Percentiles rank a stretch among this genome's conserved stretches.
Evolutionary conservation across 1,140 invertebrate species (phyloP).

Genomic region (Formica selysi): DNA sequence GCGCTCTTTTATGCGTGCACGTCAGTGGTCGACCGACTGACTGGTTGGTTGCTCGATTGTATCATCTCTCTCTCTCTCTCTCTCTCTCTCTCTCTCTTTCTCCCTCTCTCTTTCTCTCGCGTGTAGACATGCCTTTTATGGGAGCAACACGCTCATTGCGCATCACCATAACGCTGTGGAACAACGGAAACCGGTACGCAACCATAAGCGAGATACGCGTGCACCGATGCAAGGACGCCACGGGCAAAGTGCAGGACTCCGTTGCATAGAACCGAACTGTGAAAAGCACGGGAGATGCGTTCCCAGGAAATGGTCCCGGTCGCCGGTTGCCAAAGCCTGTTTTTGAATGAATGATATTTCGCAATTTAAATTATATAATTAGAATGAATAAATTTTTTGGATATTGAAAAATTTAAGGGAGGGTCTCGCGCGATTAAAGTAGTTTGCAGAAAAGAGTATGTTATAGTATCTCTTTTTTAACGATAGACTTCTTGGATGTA

Average conservation of each 20-base stretch:
- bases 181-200: slow-evolving; percentile 72
- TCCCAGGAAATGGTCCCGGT: slow-evolving; percentile 53
- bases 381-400: slow-evolving; percentile 1
- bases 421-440: neutral
- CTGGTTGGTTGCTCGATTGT: slow-evolving; percentile 56
- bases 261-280: slow-evolving; percentile 61
- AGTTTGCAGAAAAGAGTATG: too few species aligned
- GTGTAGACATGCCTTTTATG: slow-evolving; percentile 72
- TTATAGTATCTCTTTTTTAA: too few species aligned
- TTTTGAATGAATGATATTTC: neutral
- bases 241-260: slow-evolving; percentile 65
- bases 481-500: neutral
- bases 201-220: slow-evolving; percentile 56
- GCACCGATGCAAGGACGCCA: slow-evolving; percentile 62
- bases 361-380: slow-evolving; percentile 27
- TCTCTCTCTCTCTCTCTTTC: neutral
- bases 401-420: neutral
- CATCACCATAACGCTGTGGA: slow-evolving; percentile 75
- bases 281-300: slow-evolving; percentile 57
- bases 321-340: neutral
- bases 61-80: neutral
- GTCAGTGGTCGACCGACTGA: slow-evolving; percentile 62
- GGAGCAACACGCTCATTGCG: slow-evolving; percentile 73
- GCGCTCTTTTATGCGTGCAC: slow-evolving; percentile 72
- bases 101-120: neutral